phyloP scores from a whole-genome alignment of 2,113 vertebrate genomes.

The zebrafish (Danio rerio) region DNA sequence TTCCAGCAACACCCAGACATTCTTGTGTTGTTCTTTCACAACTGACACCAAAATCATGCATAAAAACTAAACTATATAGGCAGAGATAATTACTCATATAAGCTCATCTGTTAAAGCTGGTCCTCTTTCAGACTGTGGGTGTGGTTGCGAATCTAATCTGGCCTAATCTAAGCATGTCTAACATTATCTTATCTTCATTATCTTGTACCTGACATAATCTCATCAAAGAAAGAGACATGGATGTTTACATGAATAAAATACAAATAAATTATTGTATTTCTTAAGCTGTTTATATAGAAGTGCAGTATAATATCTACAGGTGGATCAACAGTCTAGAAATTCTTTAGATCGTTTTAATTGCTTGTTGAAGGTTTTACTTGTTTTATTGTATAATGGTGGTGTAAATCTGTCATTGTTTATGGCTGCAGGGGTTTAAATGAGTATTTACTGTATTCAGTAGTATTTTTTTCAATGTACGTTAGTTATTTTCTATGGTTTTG shows the following conservation, averaged over 20 bases:
- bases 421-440: no score
- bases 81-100: constrained; percentile 45
- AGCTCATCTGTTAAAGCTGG: constrained; percentile 30
- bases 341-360: no score
- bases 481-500: no score
- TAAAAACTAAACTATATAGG: constrained; percentile 50
- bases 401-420: no score
- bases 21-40: constrained; percentile 64
- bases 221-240: not conserved
- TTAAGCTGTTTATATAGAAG: not conserved
- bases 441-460: no score
- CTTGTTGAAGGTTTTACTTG: no score
- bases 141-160: constrained; percentile 49
- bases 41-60: constrained; percentile 68
- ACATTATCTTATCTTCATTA: constrained; percentile 27
- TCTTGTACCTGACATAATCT: not conserved
- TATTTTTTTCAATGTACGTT: no score
- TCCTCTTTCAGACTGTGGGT: constrained; percentile 45
- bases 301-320: not conserved
- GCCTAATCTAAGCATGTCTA: not conserved
- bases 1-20: constrained; percentile 63
- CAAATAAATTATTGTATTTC: not conserved
- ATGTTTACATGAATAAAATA: not conserved
- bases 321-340: no score
- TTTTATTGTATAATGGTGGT: no score